phyloP scores from a whole-genome alignment of 2,797 vertebrate genomes.

The Takifugu rubripes region DNA sequence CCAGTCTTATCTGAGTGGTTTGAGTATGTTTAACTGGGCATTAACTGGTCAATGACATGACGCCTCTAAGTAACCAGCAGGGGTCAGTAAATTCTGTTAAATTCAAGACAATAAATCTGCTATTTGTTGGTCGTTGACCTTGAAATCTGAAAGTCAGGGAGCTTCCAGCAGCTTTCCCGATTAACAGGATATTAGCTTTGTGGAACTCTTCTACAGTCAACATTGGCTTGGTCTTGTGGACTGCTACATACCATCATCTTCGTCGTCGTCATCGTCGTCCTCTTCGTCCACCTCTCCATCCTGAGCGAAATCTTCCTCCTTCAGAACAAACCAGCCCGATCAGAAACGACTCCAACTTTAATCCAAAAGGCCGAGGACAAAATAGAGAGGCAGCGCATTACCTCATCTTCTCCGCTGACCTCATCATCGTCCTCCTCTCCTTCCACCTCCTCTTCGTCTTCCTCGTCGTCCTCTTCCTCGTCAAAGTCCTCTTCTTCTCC shows the following conservation, averaged over 20 bases:
- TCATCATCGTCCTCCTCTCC: slow-evolving; percentile 88
- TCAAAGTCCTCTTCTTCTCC: slow-evolving; percentile 83
- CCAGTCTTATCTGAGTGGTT: too few species aligned
- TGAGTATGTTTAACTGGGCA: too few species aligned
- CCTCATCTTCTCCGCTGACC: slow-evolving; percentile 86
- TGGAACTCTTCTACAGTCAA: too few species aligned
- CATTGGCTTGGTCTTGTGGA: too few species aligned
- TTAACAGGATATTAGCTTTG: not conserved
- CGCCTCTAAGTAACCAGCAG: not conserved
- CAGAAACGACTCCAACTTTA: slow-evolving; percentile 9
- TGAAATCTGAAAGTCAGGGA: not conserved
- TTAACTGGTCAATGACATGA: too few species aligned
- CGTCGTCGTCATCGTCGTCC: slow-evolving; percentile 78
- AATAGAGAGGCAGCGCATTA: slow-evolving; percentile 10
- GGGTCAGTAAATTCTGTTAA: slow-evolving; percentile 8
- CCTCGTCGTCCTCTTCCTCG: slow-evolving; percentile 84
- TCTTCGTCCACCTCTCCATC: slow-evolving; percentile 86
- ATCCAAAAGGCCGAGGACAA: too few species aligned
- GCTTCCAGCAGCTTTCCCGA: not conserved
- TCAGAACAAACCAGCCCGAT: slow-evolving; percentile 5
- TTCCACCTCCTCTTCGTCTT: slow-evolving; percentile 82
- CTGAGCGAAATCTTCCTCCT: slow-evolving; percentile 83
- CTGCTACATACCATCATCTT: slow-evolving; percentile 68
- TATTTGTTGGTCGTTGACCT: not conserved
- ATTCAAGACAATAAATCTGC: not conserved